Evolutionary conservation across 2,797 vertebrate species (phyloP).

Genomic region (Tauraco hartlaubi): DNA sequence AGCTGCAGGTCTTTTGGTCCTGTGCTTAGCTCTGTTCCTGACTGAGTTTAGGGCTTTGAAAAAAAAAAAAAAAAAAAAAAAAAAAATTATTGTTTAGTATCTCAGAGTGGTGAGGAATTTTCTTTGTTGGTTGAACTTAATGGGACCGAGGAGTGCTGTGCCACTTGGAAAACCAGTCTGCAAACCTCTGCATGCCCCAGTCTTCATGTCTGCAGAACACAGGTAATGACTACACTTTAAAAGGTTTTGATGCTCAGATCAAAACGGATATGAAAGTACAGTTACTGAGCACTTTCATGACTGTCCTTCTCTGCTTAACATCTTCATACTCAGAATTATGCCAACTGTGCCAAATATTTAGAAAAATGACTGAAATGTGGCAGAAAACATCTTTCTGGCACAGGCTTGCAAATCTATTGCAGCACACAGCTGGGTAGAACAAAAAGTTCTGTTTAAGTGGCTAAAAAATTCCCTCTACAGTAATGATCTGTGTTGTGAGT

Average conservation of each 20-base stretch:
- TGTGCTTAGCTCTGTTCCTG: neutral
- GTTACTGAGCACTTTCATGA: neutral
- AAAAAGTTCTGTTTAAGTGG: neutral
- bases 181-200: neutral
- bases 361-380: neutral
- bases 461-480: neutral
- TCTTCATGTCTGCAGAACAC: rapidly evolving
- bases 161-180: neutral
- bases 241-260: neutral
- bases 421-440: neutral
- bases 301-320: neutral
- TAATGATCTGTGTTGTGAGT: neutral
- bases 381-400: neutral
- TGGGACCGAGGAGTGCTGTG: neutral
- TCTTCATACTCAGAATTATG: neutral
- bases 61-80: neutral
- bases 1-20: neutral
- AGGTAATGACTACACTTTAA: neutral
- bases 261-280: neutral
- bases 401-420: neutral
- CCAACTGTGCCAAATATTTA: neutral
- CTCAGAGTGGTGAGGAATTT: neutral
- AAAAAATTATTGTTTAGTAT: neutral
- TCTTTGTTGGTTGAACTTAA: neutral
- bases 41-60: neutral